These are phyloP conservation scores for Atethmia centrago DNA, from an alignment of 2,888 invertebrate genomes.

Conservation along the genomic window DNA sequence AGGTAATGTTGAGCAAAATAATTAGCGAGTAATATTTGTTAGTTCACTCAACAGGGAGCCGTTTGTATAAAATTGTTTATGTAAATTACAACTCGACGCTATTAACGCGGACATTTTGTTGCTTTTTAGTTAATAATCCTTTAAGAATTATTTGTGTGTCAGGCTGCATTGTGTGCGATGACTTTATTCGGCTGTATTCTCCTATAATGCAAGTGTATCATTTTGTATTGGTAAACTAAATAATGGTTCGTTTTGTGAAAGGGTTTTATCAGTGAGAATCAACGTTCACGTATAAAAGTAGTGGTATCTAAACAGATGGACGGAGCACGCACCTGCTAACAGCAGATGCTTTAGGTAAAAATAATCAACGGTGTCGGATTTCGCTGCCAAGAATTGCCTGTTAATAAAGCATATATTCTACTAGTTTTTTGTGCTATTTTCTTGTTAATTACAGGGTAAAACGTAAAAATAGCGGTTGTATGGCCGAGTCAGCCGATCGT, in stretches of 20 bases:
- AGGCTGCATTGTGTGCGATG: slow-evolving; percentile 40
- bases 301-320: slow-evolving; percentile 52
- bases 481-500: slow-evolving; percentile 58
- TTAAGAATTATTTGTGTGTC: slow-evolving; percentile 52
- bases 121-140: slow-evolving; percentile 52
- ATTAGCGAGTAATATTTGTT: slow-evolving; percentile 79
- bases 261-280: slow-evolving; percentile 50
- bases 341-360: slow-evolving; percentile 59
- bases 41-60: slow-evolving; percentile 64
- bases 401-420: slow-evolving; percentile 47
- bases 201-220: slow-evolving; percentile 25
- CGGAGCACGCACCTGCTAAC: slow-evolving; percentile 58
- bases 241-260: slow-evolving; percentile 35
- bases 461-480: slow-evolving; percentile 51
- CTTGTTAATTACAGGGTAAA: slow-evolving; percentile 55
- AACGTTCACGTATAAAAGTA: slow-evolving; percentile 46
- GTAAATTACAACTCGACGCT: slow-evolving; percentile 62
- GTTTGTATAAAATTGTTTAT: slow-evolving; percentile 64
- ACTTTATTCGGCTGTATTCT: slow-evolving; percentile 55
- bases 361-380: slow-evolving; percentile 62
- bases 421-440: slow-evolving; percentile 45
- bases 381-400: slow-evolving; percentile 32
- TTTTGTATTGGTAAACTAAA: slow-evolving; percentile 19
- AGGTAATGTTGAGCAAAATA: slow-evolving; percentile 75
- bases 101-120: slow-evolving; percentile 55